phyloP scores from a whole-genome alignment of 2,797 vertebrate genomes.

The Lindbergichthys nudifrons region DNA sequence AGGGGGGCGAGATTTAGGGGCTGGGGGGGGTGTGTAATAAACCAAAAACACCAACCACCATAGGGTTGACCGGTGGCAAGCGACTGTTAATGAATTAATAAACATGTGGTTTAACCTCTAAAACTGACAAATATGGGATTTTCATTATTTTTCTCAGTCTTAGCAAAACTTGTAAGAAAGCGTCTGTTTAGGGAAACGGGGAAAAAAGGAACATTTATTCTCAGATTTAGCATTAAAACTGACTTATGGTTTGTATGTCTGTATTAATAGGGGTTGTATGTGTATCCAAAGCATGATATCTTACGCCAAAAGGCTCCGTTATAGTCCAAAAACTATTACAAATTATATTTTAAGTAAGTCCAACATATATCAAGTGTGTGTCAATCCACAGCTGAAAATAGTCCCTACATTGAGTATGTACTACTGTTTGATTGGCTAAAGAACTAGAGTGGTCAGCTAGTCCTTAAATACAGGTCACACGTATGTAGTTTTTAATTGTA shows the following conservation, averaged over 20 bases:
- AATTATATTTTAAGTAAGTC: background rate
- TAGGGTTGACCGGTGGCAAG: background rate
- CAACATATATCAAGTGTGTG: background rate
- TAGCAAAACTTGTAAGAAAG: too few species aligned
- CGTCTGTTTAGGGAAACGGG: too few species aligned
- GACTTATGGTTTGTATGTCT: too few species aligned
- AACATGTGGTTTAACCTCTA: background rate
- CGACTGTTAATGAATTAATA: background rate
- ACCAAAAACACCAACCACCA: slow-evolving; percentile 33
- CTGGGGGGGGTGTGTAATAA: slow-evolving; percentile 22
- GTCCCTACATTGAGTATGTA: too few species aligned
- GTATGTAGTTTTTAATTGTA: too few species aligned
- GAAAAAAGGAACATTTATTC: too few species aligned
- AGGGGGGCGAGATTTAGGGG: slow-evolving; percentile 17
- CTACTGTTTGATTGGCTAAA: too few species aligned
- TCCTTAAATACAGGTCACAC: too few species aligned
- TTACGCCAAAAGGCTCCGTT: too few species aligned
- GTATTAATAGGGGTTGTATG: background rate
- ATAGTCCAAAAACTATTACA: background rate
- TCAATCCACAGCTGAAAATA: too few species aligned
- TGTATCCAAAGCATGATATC: background rate
- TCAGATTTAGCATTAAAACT: too few species aligned
- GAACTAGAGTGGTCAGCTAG: too few species aligned
- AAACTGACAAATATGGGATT: background rate
- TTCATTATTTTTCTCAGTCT: background rate